Conservation (phyloP, 2,113 vertebrate genomes). For the Solenodon paradoxus region DNA sequence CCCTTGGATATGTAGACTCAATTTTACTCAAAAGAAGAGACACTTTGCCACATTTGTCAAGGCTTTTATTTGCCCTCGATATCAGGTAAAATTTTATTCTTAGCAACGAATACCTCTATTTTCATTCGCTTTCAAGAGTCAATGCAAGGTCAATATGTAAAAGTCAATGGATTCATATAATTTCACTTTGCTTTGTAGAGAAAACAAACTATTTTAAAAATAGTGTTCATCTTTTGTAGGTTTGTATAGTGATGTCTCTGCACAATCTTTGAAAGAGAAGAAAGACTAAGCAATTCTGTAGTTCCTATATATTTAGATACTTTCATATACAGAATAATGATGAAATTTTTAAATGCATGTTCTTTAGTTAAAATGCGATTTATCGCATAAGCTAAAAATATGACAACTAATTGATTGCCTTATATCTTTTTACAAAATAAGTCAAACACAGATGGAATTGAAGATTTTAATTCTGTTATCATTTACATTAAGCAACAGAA, state of each 20-base stretch:
- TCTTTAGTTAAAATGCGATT: background rate
- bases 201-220: background rate
- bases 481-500: background rate
- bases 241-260: background rate
- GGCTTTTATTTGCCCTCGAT: conserved; percentile 21
- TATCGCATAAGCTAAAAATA: background rate
- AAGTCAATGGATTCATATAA: background rate
- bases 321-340: background rate
- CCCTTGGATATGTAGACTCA: background rate
- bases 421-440: background rate
- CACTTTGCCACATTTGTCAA: background rate
- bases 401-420: background rate
- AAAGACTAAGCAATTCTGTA: background rate
- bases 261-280: background rate
- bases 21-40: background rate
- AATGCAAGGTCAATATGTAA: background rate
- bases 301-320: background rate
- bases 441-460: background rate
- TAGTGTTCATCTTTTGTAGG: background rate
- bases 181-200: background rate
- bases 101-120: background rate
- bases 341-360: background rate
- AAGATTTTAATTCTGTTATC: background rate
- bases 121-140: background rate
- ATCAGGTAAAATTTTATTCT: conserved; percentile 16